phyloP scores from a whole-genome alignment of 2,888 invertebrate genomes.

The Cataglyphis rosenhaueri region DNA sequence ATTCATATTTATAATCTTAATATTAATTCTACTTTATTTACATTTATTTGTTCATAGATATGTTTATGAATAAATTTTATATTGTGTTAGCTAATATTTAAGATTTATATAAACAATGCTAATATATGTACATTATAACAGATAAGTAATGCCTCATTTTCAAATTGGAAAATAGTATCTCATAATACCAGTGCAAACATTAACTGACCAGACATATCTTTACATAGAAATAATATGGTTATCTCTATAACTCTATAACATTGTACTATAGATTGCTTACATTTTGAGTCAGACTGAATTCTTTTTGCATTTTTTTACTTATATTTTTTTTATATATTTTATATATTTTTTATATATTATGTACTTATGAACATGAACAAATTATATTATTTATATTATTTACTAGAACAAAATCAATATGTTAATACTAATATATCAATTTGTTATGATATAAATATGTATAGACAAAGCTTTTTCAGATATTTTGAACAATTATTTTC shows the following conservation, averaged over 20 bases:
- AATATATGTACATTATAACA: background rate
- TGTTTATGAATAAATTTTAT: slow-evolving; percentile 15
- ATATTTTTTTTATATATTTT: slow-evolving; percentile 14
- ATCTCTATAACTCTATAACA: slow-evolving; percentile 7
- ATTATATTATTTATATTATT: slow-evolving; percentile 14
- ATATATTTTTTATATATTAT: background rate
- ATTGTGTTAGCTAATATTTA: background rate
- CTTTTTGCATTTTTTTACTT: slow-evolving; percentile 32
- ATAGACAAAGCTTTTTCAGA: slow-evolving; percentile 14
- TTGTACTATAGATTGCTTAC: slow-evolving; percentile 6
- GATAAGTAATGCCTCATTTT: slow-evolving; percentile 2
- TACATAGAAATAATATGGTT: slow-evolving; percentile 2
- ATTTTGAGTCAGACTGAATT: slow-evolving; percentile 23
- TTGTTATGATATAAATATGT: slow-evolving; percentile 16
- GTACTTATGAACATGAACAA: slow-evolving; percentile 24
- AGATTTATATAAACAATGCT: background rate
- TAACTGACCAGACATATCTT: slow-evolving; percentile 59
- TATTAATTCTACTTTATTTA: background rate
- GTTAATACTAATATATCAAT: slow-evolving; percentile 14
- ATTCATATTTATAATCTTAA: background rate
- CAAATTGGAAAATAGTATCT: slow-evolving; percentile 45
- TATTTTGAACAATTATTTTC: slow-evolving; percentile 31
- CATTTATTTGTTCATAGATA: background rate
- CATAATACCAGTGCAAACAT: slow-evolving; percentile 9
- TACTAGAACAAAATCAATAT: slow-evolving; percentile 27